A percentile compares a stretch with the other conserved stretches of the same genome.
phyloP scores from a whole-genome alignment of 2,888 invertebrate genomes.

The Selenia dentaria region DNA sequence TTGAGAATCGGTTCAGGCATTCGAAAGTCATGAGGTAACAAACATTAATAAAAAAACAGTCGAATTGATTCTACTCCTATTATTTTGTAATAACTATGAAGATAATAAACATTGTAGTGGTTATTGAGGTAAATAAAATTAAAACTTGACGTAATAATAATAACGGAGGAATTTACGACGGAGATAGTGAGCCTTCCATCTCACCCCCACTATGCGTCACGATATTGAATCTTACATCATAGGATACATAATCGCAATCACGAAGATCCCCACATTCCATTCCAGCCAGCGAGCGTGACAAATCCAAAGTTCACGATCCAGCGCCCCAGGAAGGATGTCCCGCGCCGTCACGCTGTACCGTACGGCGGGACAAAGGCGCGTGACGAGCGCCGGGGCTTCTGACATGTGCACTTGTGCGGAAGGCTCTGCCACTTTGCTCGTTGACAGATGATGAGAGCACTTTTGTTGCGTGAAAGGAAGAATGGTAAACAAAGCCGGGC shows the following conservation, averaged over 20 bases:
- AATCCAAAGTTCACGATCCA: constrained; percentile 33
- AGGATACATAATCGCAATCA: constrained; percentile 6
- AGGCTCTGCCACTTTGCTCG: constrained; percentile 29
- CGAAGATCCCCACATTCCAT: constrained; percentile 22
- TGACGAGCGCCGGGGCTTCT: constrained; percentile 24
- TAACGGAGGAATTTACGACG: too few relatives aligned
- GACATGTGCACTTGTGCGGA: constrained; percentile 33
- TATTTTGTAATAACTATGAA: too few relatives aligned
- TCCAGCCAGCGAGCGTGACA: constrained; percentile 25
- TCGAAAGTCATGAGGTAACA: too few relatives aligned
- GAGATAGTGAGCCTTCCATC: too few relatives aligned
- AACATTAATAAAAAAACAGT: too few relatives aligned
- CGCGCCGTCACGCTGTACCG: constrained; percentile 12
- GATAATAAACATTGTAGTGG: too few relatives aligned
- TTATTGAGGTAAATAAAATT: too few relatives aligned
- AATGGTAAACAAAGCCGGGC: constrained; percentile 1
- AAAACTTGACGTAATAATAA: too few relatives aligned
- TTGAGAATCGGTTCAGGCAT: too few relatives aligned
- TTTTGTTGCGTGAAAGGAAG: constrained; percentile 17
- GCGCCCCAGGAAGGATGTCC: constrained; percentile 29
- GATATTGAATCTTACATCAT: not conserved
- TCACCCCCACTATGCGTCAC: too few relatives aligned
- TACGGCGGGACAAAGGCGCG: constrained; percentile 27
- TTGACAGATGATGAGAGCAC: constrained; percentile 26
- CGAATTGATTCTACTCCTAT: too few relatives aligned